Conservation (phyloP, 2,888 invertebrate genomes). For the Drosophila neoperkinsi region DNA sequence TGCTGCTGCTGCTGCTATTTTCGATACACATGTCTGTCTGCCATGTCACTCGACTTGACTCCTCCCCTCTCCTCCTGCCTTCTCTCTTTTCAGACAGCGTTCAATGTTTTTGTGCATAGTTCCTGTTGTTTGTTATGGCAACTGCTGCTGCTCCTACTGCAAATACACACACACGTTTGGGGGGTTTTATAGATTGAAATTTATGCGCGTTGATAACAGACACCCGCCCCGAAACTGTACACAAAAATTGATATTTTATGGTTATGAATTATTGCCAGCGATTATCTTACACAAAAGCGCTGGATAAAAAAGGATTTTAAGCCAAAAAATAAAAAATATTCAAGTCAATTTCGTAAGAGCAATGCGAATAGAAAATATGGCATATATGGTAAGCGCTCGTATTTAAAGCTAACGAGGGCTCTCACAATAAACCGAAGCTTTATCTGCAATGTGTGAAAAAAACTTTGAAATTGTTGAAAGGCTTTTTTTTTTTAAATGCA, state of each 20-base stretch:
- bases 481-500: slow-evolving; percentile 17
- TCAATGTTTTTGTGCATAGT: slow-evolving; percentile 55
- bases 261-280: slow-evolving; percentile 75
- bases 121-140: slow-evolving; percentile 51
- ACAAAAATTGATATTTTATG: slow-evolving; percentile 79
- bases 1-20: slow-evolving; percentile 34
- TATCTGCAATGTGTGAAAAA: slow-evolving; percentile 15
- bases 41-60: slow-evolving; percentile 33
- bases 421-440: slow-evolving; percentile 23
- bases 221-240: slow-evolving; percentile 47
- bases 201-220: slow-evolving; percentile 65
- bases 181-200: slow-evolving; percentile 55
- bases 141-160: slow-evolving; percentile 35
- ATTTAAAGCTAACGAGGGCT: slow-evolving; percentile 21
- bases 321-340: neutral
- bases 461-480: slow-evolving; percentile 32
- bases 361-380: slow-evolving; percentile 42
- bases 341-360: slow-evolving; percentile 27
- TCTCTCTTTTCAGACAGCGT: slow-evolving; percentile 1
- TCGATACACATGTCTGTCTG: slow-evolving; percentile 56
- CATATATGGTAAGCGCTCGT: slow-evolving; percentile 21
- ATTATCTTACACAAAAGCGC: slow-evolving; percentile 65
- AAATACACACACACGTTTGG: slow-evolving; percentile 4
- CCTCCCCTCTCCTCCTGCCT: neutral
- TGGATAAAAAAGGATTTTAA: slow-evolving; percentile 41